Evolutionary conservation across 2,113 vertebrate genomes (phyloP).

Genomic region (Vombatus ursinus): DNA sequence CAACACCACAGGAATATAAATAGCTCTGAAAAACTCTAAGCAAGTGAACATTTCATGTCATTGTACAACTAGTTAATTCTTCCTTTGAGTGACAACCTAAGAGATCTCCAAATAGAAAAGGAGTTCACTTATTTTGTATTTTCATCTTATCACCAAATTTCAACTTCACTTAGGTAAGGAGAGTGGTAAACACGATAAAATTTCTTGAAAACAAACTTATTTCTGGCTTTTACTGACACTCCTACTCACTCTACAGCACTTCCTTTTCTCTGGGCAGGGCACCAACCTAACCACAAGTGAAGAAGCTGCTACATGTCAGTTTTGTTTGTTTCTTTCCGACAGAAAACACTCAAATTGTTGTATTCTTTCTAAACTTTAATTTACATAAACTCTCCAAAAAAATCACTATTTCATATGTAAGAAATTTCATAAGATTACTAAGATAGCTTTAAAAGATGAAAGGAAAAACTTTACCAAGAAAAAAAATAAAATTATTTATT

Average conservation of each 20-base stretch:
- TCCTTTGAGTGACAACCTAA: conserved; percentile 46
- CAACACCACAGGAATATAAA: conserved; percentile 19
- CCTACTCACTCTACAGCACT: conserved; percentile 68
- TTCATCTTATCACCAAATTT: conserved; percentile 58
- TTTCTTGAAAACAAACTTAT: conserved; percentile 59
- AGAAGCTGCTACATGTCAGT: conserved; percentile 60
- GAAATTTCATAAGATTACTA: conserved; percentile 26
- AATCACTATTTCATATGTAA: conserved; percentile 22
- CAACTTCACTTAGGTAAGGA: conserved; percentile 31
- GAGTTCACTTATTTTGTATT: conserved; percentile 60
- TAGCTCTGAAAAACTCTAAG: conserved; percentile 27
- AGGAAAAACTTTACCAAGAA: conserved; percentile 10
- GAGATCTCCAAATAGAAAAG: conserved; percentile 40
- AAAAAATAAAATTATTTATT: conserved; percentile 54
- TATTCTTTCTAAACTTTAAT: conserved; percentile 49
- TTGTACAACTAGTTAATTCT: not conserved
- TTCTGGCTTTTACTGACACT: conserved; percentile 46
- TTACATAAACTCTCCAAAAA: not conserved
- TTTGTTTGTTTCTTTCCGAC: conserved; percentile 57
- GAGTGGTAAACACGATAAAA: conserved; percentile 59
- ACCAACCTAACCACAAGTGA: conserved; percentile 68
- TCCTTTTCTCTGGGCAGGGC: conserved; percentile 74
- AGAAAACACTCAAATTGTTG: conserved; percentile 45
- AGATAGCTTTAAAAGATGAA: conserved; percentile 38
- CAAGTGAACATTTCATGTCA: conserved; percentile 44